Evolutionary conservation across 37 sponge, comb jelly and placozoan genomes (phyloP), one percentile per base, ranked within the genome.

Genomic region (Tethya wilhelma): DNA sequence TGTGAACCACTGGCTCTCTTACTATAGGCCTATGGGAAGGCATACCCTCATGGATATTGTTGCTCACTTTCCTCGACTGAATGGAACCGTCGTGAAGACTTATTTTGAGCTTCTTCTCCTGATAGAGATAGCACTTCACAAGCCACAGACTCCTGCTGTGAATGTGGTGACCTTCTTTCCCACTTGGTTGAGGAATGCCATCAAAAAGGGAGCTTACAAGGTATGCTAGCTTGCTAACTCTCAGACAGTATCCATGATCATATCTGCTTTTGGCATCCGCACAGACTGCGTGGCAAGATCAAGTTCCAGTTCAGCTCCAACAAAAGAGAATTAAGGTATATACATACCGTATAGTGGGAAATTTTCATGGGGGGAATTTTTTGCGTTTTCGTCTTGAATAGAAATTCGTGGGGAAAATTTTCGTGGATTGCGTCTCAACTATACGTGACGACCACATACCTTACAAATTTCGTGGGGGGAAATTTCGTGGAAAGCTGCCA

Each of bases 91-190:
- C 31, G 26, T 71, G 32, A 44, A 86, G 68, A 71, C 91, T 67
- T 64, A 80, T 73, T 32, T 87, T 45, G 29, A 90, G 45, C 39
- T 85, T 37, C 69, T 72, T 43, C 87, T 97, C 84, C 73, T 84
- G 71, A 43, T 53, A 11, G 84, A 83, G 75, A 38, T 83, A 12
- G 22, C 75, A n/a, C 19, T 74, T 2, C 56, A 45, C 37, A 19
- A 55, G 30, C 22, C 11, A 7, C 38, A 57, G 11, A 17, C 29
- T 17, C 36, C 40, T 12, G 33, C 67, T 29, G 14, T 66, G 26
- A 82, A 82, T 32, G 64, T 82, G 37, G 43, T 67, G 23, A 53
- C 84, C 8, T 83, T 83, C 67, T 83, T 73, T 56, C 84, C 84
- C 22, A 74, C 73, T 29, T 73, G 75, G 75, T 53, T 83, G 42